Percentiles rank a stretch among this genome's conserved stretches.
These are phyloP conservation scores for Cotesia glomerata DNA, from an alignment of 1,140 invertebrate genomes.

Conservation along the genomic window DNA sequence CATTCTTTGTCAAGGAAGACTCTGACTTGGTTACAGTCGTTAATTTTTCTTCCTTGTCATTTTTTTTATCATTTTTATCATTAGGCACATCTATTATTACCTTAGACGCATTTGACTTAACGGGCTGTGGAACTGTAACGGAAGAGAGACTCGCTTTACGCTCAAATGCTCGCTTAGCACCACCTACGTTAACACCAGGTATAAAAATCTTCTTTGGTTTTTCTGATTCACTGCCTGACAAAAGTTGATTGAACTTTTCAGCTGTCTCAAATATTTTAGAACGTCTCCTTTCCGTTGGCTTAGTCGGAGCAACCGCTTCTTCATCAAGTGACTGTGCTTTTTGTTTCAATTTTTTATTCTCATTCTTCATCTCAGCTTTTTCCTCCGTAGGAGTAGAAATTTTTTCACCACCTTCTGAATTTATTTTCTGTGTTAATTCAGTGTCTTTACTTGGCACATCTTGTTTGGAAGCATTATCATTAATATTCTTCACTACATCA, in stretches of 20 bases:
- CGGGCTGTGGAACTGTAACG: conserved; percentile 48
- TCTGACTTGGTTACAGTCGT: conserved; percentile 25
- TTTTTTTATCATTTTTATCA: conserved; percentile 34
- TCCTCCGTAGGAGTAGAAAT: conserved; percentile 42
- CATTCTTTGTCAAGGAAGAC: conserved; percentile 30
- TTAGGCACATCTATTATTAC: conserved; percentile 53
- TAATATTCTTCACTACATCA: conserved; percentile 44
- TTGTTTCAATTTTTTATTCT: conserved; percentile 47
- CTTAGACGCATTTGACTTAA: conserved; percentile 43
- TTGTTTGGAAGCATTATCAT: conserved; percentile 46
- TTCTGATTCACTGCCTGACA: conserved; percentile 56
- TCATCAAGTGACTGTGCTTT: conserved; percentile 51
- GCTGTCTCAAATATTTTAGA: conserved; percentile 76
- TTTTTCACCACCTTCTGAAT: conserved; percentile 24
- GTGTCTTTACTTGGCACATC: conserved; percentile 34
- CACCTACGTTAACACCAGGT: conserved; percentile 81
- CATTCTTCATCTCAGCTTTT: conserved; percentile 47
- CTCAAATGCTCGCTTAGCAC: conserved; percentile 84
- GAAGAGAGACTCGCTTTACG: conserved; percentile 73
- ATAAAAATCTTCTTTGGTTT: conserved; percentile 83
- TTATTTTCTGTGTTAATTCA: conserved; percentile 22
- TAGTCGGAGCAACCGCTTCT: conserved; percentile 46
- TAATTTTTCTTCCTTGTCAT: conserved; percentile 39
- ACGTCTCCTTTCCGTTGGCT: conserved; percentile 65
- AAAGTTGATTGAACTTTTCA: conserved; percentile 73